A percentile compares a stretch with the other conserved stretches of the same genome.
These are phyloP conservation scores for Ctena decussata DNA, from an alignment of 2,888 invertebrate species.

Conservation along the genomic window DNA sequence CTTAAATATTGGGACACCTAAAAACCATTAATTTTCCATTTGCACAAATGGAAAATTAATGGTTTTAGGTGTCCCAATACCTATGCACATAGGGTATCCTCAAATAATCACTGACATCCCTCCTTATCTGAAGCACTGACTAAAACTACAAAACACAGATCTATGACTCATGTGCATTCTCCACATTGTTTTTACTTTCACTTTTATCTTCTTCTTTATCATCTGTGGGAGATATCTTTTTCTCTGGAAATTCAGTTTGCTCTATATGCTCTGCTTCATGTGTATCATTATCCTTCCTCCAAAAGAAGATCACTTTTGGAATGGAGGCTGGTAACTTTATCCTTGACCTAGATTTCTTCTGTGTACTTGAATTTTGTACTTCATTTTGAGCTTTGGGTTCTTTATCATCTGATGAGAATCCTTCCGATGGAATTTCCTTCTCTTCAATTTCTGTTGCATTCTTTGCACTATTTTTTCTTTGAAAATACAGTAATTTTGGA, in stretches of 20 bases:
- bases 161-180: too few species aligned
- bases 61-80: too few species aligned
- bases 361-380: background rate
- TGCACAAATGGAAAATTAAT: too few species aligned
- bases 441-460: constrained; percentile 17
- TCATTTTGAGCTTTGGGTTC: background rate
- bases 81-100: too few species aligned
- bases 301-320: background rate
- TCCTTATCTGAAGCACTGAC: too few species aligned
- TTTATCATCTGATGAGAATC: constrained; percentile 34
- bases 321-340: background rate
- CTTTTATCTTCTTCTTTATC: background rate
- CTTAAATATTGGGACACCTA: too few species aligned
- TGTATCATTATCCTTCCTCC: background rate
- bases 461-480: constrained; percentile 52
- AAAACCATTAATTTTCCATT: too few species aligned
- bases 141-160: too few species aligned
- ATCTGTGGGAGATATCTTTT: background rate
- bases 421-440: constrained; percentile 53
- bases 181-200: background rate
- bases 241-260: background rate
- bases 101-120: too few species aligned
- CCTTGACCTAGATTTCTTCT: background rate
- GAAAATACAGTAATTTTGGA: constrained; percentile 67
- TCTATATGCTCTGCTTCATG: background rate